These are phyloP conservation scores for Zygothrica quintamaculata DNA, from an alignment of 2,888 invertebrate genomes.

Conservation along the genomic window DNA sequence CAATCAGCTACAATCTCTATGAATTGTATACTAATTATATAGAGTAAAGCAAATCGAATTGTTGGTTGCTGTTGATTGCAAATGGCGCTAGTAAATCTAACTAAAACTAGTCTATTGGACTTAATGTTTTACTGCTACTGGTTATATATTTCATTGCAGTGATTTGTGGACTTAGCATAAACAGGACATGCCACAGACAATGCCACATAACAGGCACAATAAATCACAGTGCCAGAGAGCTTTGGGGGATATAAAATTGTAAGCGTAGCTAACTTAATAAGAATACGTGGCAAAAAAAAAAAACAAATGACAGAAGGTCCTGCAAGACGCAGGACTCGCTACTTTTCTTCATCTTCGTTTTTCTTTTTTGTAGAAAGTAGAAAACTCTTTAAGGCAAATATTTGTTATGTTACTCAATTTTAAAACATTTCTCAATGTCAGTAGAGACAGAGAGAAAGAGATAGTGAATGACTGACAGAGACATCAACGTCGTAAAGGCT, in stretches of 20 bases:
- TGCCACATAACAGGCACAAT: slow-evolving; percentile 48
- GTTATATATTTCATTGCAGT: slow-evolving; percentile 70
- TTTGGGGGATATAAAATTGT: slow-evolving; percentile 50
- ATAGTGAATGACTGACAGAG: slow-evolving; percentile 24
- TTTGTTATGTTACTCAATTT: slow-evolving; percentile 18
- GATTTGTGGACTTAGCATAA: slow-evolving; percentile 74
- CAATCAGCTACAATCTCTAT: slow-evolving; percentile 1
- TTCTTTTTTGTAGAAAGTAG: background rate
- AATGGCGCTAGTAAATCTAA: slow-evolving; percentile 52
- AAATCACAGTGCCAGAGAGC: slow-evolving; percentile 62
- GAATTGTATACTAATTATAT: slow-evolving; percentile 6
- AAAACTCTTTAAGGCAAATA: slow-evolving; percentile 54
- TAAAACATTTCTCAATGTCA: slow-evolving; percentile 69
- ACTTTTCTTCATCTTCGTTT: background rate
- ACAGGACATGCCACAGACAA: slow-evolving; percentile 44
- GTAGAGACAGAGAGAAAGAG: slow-evolving; percentile 13
- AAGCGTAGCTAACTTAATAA: slow-evolving; percentile 67
- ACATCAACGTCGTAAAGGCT: slow-evolving; percentile 31
- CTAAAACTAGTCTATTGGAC: slow-evolving; percentile 39
- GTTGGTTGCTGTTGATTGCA: background rate
- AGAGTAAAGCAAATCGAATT: background rate
- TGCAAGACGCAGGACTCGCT: slow-evolving; percentile 13
- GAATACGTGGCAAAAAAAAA: slow-evolving; percentile 50
- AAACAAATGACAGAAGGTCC: slow-evolving; percentile 52
- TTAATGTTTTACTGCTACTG: slow-evolving; percentile 53